These are phyloP conservation scores for Monarcha castaneiventris DNA, from an alignment of 2,113 vertebrate genomes.

Conservation along the genomic window DNA sequence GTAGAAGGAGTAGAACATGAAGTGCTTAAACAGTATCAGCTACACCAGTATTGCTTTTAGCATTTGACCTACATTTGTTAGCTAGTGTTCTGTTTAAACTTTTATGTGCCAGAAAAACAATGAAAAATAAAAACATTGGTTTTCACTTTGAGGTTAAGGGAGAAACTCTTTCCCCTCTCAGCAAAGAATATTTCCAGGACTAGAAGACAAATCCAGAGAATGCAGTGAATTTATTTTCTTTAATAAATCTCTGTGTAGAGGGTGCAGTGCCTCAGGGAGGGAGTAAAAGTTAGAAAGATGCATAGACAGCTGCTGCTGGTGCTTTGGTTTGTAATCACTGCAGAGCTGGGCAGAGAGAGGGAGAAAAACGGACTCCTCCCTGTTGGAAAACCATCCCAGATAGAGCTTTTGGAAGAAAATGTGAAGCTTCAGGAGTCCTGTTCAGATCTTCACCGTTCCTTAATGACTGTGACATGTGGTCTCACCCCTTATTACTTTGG, in stretches of 20 bases:
- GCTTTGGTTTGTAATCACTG: not conserved
- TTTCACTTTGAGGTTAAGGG: not conserved
- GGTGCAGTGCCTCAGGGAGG: too few species aligned
- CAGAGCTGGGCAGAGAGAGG: not conserved
- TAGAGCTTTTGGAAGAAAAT: not conserved
- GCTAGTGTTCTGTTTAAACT: not conserved
- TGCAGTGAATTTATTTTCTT: not conserved
- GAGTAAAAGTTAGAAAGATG: not conserved
- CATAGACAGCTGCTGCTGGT: not conserved
- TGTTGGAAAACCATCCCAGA: not conserved
- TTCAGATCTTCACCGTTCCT: not conserved
- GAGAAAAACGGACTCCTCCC: not conserved
- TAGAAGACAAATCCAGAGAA: not conserved
- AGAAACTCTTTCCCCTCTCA: not conserved
- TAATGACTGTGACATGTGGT: accelerated
- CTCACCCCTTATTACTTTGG: not conserved
- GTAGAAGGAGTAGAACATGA: not conserved
- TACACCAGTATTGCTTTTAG: not conserved
- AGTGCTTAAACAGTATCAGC: not conserved
- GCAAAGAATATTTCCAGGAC: not conserved
- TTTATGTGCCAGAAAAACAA: not conserved
- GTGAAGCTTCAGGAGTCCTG: not conserved
- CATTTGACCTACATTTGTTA: not conserved
- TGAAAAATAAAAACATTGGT: not conserved
- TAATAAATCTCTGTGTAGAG: not conserved